Evolutionary conservation across 2,113 vertebrate species (phyloP).

Genomic region (Lycocorax pyrrhopterus): DNA sequence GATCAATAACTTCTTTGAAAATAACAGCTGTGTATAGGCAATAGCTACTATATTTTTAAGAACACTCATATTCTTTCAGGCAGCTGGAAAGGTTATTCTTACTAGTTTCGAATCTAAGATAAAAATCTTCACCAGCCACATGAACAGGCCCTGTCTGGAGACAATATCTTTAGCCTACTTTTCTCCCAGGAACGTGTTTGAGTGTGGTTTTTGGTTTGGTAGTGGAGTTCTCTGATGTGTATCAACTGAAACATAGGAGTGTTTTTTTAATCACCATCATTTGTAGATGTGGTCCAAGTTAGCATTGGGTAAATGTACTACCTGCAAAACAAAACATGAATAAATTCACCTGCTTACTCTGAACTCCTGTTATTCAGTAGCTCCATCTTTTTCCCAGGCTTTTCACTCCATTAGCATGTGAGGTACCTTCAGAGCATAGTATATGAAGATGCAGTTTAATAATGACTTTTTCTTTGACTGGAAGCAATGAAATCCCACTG

Average conservation of each 20-base stretch:
- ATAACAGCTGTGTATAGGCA: background rate
- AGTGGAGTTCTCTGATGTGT: slow-evolving; percentile 50
- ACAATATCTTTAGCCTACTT: slow-evolving; percentile 39
- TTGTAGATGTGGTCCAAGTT: slow-evolving; percentile 63
- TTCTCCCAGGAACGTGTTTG: slow-evolving; percentile 33
- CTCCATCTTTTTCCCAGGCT: background rate
- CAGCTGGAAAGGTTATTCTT: slow-evolving; percentile 37
- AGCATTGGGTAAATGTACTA: background rate
- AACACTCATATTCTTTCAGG: slow-evolving; percentile 7
- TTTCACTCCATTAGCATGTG: background rate
- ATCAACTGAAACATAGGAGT: slow-evolving; percentile 40
- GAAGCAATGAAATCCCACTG: background rate
- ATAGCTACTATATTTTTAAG: slow-evolving; percentile 30
- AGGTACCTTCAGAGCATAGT: background rate
- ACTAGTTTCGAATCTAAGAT: slow-evolving; percentile 42
- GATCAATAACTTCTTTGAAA: slow-evolving; percentile 29
- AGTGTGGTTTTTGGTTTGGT: slow-evolving; percentile 59
- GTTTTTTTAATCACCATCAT: slow-evolving; percentile 43
- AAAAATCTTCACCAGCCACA: slow-evolving; percentile 52
- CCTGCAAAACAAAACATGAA: background rate
- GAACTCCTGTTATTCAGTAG: background rate
- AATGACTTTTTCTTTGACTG: background rate
- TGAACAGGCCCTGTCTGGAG: slow-evolving; percentile 55
- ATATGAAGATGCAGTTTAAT: background rate
- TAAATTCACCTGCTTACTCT: slow-evolving; percentile 55